These are phyloP conservation scores for Alectura lathami DNA, from an alignment of 2,113 vertebrate species.

Conservation along the genomic window DNA sequence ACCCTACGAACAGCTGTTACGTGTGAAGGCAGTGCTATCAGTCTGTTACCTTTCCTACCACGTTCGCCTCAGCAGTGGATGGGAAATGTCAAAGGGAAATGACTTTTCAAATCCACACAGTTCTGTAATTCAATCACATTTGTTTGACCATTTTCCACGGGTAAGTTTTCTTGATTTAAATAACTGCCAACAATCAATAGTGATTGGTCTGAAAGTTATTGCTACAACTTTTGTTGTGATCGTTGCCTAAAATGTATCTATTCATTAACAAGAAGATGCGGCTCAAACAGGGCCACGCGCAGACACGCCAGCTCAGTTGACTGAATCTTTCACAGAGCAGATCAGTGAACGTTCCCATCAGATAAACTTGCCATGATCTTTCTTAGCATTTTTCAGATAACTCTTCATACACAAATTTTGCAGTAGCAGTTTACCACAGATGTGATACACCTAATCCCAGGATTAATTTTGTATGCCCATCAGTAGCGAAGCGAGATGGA, in stretches of 20 bases:
- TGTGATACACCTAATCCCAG: not conserved
- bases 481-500: not conserved
- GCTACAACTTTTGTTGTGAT: not conserved
- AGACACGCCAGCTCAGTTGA: not conserved
- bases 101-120: slow-evolving; percentile 33
- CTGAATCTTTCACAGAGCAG: not conserved
- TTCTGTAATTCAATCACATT: slow-evolving; percentile 15
- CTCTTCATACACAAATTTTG: not conserved
- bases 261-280: not conserved
- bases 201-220: not conserved
- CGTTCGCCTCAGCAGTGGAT: not conserved
- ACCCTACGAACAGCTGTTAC: not conserved
- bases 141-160: not conserved
- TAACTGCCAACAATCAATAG: not conserved
- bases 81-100: slow-evolving; percentile 54
- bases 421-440: not conserved
- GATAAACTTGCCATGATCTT: not conserved
- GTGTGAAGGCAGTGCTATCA: slow-evolving; percentile 27
- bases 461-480: slow-evolving; percentile 48
- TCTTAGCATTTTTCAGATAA: not conserved
- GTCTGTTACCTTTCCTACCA: not conserved
- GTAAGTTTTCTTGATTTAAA: slow-evolving; percentile 17
- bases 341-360: not conserved
- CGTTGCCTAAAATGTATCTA: not conserved
- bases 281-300: not conserved